Evolutionary conservation across 2,113 vertebrate species (phyloP).

Genomic region (Puffinus mauretanicus): DNA sequence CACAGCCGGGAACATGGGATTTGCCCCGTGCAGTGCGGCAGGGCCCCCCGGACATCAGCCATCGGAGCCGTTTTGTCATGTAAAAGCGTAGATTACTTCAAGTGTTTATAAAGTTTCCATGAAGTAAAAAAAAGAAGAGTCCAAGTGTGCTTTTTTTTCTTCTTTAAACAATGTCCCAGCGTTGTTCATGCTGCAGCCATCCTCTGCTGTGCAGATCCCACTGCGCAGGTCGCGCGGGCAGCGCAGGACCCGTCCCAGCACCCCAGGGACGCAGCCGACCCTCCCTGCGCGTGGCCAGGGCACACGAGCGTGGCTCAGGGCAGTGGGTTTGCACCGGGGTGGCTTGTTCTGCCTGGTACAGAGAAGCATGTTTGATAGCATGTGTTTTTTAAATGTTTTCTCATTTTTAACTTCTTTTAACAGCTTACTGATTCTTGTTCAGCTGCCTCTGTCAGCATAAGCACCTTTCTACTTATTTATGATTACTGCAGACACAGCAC

Average conservation of each 20-base stretch:
- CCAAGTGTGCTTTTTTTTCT: background rate
- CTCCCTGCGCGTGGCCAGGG: too few species aligned
- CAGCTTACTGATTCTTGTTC: background rate
- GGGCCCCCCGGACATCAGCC: background rate
- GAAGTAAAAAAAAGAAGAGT: background rate
- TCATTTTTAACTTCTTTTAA: background rate
- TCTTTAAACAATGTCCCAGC: fast-evolving
- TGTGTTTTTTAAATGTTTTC: background rate
- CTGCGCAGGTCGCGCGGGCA: fast-evolving
- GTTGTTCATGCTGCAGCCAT: fast-evolving
- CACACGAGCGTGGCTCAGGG: fast-evolving
- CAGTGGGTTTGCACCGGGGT: background rate
- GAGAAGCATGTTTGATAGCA: too few species aligned
- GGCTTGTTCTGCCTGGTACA: too few species aligned
- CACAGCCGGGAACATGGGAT: fast-evolving
- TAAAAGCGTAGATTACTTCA: background rate
- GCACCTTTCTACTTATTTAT: background rate
- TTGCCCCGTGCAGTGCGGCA: fast-evolving
- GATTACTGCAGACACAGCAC: background rate
- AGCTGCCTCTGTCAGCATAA: background rate
- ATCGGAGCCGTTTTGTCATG: background rate
- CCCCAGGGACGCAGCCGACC: fast-evolving
- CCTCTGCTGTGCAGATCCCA: background rate
- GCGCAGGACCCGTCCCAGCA: background rate
- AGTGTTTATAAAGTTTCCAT: slow-evolving; percentile 32